These are phyloP conservation scores for Schrankia costaestrigalis DNA, from an alignment of 2,888 invertebrate species.

Conservation along the genomic window DNA sequence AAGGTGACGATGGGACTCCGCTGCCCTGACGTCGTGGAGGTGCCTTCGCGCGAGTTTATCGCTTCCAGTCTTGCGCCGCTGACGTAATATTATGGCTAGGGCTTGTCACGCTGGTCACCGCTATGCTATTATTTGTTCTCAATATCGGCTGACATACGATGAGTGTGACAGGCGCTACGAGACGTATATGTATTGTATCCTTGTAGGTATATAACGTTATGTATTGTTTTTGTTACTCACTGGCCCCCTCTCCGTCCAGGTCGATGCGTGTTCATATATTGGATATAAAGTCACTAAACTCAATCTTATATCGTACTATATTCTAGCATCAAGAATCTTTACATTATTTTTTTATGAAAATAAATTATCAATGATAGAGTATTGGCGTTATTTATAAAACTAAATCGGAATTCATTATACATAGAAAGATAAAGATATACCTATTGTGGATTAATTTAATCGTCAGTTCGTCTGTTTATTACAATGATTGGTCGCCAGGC, in stretches of 20 bases:
- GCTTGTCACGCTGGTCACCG: constrained; percentile 24
- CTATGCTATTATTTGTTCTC: constrained; percentile 8
- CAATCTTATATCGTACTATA: constrained; percentile 42
- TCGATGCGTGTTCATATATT: constrained; percentile 70
- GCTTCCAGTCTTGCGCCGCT: constrained; percentile 33
- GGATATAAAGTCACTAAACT: constrained; percentile 46
- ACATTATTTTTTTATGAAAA: constrained; percentile 28
- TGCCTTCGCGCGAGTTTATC: constrained; percentile 41
- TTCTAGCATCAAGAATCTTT: constrained; percentile 45
- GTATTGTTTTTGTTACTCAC: constrained; percentile 49
- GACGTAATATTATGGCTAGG: constrained; percentile 19
- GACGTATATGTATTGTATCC: constrained; percentile 13
- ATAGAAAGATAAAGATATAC: constrained; percentile 5
- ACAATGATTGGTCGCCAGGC: constrained; percentile 11
- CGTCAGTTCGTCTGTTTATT: constrained; percentile 4
- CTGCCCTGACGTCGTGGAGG: no score
- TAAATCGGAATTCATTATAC: constrained; percentile 8
- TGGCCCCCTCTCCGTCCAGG: constrained; percentile 74
- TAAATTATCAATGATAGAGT: constrained; percentile 15
- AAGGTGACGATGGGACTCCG: no score
- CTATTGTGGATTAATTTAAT: no score
- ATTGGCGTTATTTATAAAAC: constrained; percentile 23
- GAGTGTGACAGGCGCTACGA: constrained; percentile 19
- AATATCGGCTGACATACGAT: constrained; percentile 6
- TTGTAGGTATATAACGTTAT: constrained; percentile 20